phyloP scores from a whole-genome alignment of 1,140 invertebrate genomes.

The Drosophila micromelanica region DNA sequence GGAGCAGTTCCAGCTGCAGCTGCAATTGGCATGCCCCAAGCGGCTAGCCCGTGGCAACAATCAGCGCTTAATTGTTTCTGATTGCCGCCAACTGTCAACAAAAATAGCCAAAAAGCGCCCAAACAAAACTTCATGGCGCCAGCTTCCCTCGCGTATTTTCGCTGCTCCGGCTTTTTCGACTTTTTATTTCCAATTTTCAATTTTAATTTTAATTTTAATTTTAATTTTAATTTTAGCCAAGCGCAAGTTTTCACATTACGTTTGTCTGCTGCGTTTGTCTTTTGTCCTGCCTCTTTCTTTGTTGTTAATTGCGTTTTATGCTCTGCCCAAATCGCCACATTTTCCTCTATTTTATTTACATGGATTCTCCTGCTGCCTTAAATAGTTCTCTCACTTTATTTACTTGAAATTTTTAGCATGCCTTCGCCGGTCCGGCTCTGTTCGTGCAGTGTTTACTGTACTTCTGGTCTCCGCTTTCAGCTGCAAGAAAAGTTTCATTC shows the following conservation, averaged over 20 bases:
- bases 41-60: conserved; percentile 38
- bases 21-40: conserved; percentile 36
- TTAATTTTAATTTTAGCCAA: conserved; percentile 54
- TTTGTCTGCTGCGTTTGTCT: conserved; percentile 43
- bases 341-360: conserved; percentile 51
- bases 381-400: conserved; percentile 68
- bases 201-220: conserved; percentile 68
- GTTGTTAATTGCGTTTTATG: conserved; percentile 50
- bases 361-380: conserved; percentile 26
- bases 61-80: conserved; percentile 67
- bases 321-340: conserved; percentile 44
- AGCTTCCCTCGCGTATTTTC: conserved; percentile 4
- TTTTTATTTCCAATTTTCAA: conserved; percentile 24
- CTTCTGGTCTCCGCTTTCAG: conserved; percentile 27
- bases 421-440: not conserved
- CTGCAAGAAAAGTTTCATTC: conserved; percentile 55
- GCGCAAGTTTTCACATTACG: conserved; percentile 70
- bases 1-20: not conserved
- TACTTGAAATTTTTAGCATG: conserved; percentile 60
- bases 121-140: conserved; percentile 71
- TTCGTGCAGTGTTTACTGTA: conserved; percentile 29
- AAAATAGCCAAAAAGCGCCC: conserved; percentile 75
- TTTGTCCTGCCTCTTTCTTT: conserved; percentile 23
- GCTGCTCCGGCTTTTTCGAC: not conserved
- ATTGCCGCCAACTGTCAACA: conserved; percentile 74